These are phyloP conservation scores for Vanessa cardui DNA, from an alignment of 2,888 invertebrate species.

Conservation along the genomic window DNA sequence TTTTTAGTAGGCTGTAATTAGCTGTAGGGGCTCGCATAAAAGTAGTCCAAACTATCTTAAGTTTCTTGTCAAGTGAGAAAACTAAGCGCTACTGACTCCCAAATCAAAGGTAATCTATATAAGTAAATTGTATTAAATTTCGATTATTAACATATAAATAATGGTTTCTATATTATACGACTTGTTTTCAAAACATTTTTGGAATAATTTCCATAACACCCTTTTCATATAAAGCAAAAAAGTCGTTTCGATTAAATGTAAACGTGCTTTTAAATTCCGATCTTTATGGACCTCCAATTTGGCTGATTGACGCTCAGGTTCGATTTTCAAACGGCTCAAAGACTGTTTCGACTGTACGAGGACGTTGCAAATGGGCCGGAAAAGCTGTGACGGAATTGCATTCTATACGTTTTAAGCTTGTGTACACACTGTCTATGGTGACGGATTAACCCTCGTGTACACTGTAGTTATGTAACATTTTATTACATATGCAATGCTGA, in stretches of 20 bases:
- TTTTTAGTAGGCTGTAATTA: background rate
- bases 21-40: background rate
- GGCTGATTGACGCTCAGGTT: constrained; percentile 75
- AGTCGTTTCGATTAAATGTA: constrained; percentile 11
- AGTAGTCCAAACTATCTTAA: no score
- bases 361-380: constrained; percentile 33
- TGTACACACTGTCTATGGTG: background rate
- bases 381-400: constrained; percentile 19
- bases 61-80: no score
- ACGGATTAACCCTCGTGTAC: background rate
- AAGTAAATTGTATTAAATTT: no score
- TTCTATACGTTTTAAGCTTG: background rate
- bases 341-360: constrained; percentile 51
- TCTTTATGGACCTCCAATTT: constrained; percentile 76
- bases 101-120: no score
- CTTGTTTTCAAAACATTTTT: no score
- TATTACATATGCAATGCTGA: background rate
- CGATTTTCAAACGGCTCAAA: constrained; percentile 77
- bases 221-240: background rate
- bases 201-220: no score
- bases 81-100: no score
- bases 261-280: constrained; percentile 46
- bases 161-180: no score
- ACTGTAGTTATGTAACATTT: background rate
- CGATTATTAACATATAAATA: no score